These are phyloP conservation scores for Sternotherus odoratus DNA, from an alignment of 2,797 vertebrate species.

Conservation along the genomic window DNA sequence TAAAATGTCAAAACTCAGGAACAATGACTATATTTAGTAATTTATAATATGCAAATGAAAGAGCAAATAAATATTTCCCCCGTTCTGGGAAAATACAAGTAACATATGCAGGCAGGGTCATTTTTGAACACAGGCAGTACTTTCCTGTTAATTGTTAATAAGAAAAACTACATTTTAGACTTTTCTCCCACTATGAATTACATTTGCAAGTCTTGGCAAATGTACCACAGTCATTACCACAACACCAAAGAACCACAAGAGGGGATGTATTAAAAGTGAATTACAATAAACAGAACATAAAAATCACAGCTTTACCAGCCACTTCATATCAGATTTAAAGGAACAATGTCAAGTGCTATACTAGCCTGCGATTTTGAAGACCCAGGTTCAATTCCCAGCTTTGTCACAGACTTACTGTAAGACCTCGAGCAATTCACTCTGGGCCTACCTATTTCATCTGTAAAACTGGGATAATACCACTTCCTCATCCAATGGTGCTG, in stretches of 20 bases:
- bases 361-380: background rate
- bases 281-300: background rate
- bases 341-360: background rate
- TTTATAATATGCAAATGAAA: constrained; percentile 31
- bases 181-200: background rate
- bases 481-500: background rate
- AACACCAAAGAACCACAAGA: background rate
- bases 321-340: background rate
- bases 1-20: background rate
- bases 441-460: background rate
- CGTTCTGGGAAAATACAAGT: background rate
- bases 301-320: background rate
- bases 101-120: background rate
- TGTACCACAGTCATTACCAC: background rate
- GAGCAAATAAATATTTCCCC: constrained; percentile 17
- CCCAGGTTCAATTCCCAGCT: background rate
- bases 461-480: background rate
- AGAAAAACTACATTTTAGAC: background rate
- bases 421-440: background rate
- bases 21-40: background rate
- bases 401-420: background rate
- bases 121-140: background rate
- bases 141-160: background rate
- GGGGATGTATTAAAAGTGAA: background rate
- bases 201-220: background rate